These are phyloP conservation scores for Drosophila hydei DNA, from an alignment of 1,140 invertebrate species.

Conservation along the genomic window DNA sequence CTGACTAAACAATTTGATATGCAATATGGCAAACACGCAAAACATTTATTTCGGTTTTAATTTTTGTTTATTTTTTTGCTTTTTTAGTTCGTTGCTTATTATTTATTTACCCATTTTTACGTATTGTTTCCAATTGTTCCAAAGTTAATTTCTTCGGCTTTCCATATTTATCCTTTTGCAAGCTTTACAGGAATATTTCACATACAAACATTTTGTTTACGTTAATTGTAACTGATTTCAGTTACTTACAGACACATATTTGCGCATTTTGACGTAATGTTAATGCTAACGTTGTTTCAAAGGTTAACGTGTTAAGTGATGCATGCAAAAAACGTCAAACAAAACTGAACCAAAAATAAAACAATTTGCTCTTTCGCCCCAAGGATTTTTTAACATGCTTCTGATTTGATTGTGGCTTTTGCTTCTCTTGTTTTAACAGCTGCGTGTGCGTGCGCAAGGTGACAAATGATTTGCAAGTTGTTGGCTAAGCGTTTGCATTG, in stretches of 20 bases:
- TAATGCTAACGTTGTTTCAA: slow-evolving; percentile 21
- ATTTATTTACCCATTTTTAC: slow-evolving; percentile 91
- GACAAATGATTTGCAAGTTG: slow-evolving; percentile 25
- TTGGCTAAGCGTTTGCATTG: slow-evolving; percentile 10
- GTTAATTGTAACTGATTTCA: slow-evolving; percentile 43
- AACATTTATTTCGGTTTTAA: slow-evolving; percentile 46
- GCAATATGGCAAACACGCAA: slow-evolving; percentile 56
- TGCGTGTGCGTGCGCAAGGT: slow-evolving; percentile 39
- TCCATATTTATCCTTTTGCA: slow-evolving; percentile 95
- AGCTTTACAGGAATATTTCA: slow-evolving; percentile 89
- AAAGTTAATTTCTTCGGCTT: slow-evolving; percentile 93
- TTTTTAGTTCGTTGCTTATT: slow-evolving; percentile 45
- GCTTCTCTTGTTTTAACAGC: slow-evolving; percentile 21
- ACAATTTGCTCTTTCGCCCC: slow-evolving; percentile 5
- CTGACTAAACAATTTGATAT: slow-evolving; percentile 55
- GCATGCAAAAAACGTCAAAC: slow-evolving; percentile 33
- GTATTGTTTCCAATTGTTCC: slow-evolving; percentile 94
- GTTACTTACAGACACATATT: slow-evolving; percentile 16
- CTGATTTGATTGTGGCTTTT: slow-evolving; percentile 26
- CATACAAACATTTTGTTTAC: slow-evolving; percentile 69
- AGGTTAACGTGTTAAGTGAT: slow-evolving; percentile 8
- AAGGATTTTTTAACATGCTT: slow-evolving; percentile 30
- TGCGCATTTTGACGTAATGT: slow-evolving; percentile 23
- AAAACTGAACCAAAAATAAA: slow-evolving; percentile 6
- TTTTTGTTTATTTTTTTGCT: too few relatives aligned